Evolutionary conservation across 2,113 vertebrate species (phyloP), one percentile per base, ranked within the genome.

Genomic region (Vimba vimba): DNA sequence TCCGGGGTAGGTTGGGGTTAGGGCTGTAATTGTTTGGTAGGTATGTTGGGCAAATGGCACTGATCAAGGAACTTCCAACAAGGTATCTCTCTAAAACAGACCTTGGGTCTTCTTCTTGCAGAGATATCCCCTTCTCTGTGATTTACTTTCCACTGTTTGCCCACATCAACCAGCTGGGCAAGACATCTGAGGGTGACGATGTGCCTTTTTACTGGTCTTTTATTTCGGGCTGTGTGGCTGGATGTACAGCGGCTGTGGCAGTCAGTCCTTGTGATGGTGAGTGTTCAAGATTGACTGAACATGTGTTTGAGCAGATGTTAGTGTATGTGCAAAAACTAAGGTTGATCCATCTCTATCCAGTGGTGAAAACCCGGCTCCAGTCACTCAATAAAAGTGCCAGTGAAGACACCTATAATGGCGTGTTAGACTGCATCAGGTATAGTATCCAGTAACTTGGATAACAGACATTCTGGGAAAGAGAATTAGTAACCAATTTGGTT

Each of bases 111-210:
- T 47, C 78, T 25, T 19, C 15, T 84, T 84, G 85, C 86, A 96
- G 96, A 89, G 96, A 96, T 89, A 95, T 96, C 71, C 96, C 96
- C 0, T 96, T 96, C 88, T 96, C 96, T 0, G 88, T 96, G 13
- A 88, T 96, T 79, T 96, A 96, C 89, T 96, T 96, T 52, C 96
- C 96, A 9, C 91, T 96, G 64, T 96, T 96, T 84, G 95, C 96
- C 69, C 95, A 96, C 83, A 86, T 96, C 64, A 94, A 96, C 90
- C 92, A 93, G 78, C 92, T 96, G 6, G 95, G 95, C 27, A 89
- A 88, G 71, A 92, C 92, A 0, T 45, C 92, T 6, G 93, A 92
- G 43, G 89, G 89, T 73, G 87, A 89, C 8, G 90, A 90, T 6
- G 94, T 94, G 30, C 95, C 95, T 0, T 96, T 96, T 89, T 93